Evolutionary conservation across 2,888 invertebrate genomes (phyloP).

Genomic region (Sinohyriopsis cumingii): DNA sequence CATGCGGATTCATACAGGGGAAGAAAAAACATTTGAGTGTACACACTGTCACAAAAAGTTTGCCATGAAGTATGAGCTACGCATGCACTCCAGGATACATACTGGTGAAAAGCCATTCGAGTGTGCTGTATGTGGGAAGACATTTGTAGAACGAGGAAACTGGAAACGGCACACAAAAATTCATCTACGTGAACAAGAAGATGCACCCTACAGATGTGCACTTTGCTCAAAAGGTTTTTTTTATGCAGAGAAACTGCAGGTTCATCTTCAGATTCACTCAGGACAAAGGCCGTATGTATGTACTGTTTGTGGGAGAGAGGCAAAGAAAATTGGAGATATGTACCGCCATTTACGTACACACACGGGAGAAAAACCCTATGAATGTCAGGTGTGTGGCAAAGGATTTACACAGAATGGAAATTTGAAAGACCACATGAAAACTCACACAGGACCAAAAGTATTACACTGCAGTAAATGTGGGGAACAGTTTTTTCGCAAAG

Average conservation of each 20-base stretch:
- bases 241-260: constrained; percentile 39
- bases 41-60: constrained; percentile 35
- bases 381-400: constrained; percentile 42
- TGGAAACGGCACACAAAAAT: constrained; percentile 38
- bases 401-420: constrained; percentile 41
- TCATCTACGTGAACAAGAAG: constrained; percentile 34
- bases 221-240: constrained; percentile 40
- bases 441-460: constrained; percentile 33
- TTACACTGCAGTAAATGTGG: constrained; percentile 36
- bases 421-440: constrained; percentile 37
- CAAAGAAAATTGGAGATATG: constrained; percentile 42
- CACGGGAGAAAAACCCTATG: constrained; percentile 39
- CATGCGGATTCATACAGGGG: constrained; percentile 37
- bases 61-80: constrained; percentile 35
- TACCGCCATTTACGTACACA: constrained; percentile 38
- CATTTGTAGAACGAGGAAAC: constrained; percentile 41
- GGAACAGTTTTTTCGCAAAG: constrained; percentile 35
- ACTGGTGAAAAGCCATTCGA: constrained; percentile 42
- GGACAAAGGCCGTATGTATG: constrained; percentile 40
- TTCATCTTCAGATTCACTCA: constrained; percentile 39
- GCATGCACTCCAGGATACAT: constrained; percentile 38
- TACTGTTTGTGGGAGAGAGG: constrained; percentile 37
- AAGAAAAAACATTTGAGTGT: constrained; percentile 36
- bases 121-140: constrained; percentile 43
- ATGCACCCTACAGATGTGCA: constrained; percentile 33